These are phyloP conservation scores for Lissonota sp. DNA, from an alignment of 2,888 invertebrate species.

Conservation along the genomic window DNA sequence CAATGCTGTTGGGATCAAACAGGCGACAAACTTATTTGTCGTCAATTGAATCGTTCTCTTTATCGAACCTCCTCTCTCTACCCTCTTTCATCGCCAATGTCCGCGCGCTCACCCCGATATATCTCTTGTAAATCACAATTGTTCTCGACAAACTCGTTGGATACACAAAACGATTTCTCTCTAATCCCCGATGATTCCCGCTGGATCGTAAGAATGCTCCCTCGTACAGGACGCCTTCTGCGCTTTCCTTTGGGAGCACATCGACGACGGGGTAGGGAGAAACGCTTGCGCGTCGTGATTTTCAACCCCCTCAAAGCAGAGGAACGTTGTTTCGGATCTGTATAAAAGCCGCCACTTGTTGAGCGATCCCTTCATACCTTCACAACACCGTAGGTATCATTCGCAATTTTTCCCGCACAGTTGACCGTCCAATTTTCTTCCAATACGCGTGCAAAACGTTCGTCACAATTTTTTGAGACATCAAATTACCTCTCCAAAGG, in stretches of 20 bases:
- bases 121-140: conserved; percentile 63
- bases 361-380: conserved; percentile 80
- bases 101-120: background rate
- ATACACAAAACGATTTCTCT: conserved; percentile 4
- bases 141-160: conserved; percentile 8
- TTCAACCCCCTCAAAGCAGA: conserved; percentile 50
- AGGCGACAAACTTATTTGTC: conserved; percentile 56
- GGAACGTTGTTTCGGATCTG: conserved; percentile 68
- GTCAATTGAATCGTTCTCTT: conserved; percentile 57
- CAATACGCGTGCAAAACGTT: conserved; percentile 53
- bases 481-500: conserved; percentile 14
- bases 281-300: conserved; percentile 75
- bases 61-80: conserved; percentile 3
- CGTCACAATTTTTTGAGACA: background rate
- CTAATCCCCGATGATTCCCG: conserved; percentile 38
- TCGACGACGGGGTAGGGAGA: background rate
- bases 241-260: conserved; percentile 35
- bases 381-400: conserved; percentile 76
- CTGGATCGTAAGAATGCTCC: conserved; percentile 57
- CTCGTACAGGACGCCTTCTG: conserved; percentile 19
- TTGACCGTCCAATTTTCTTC: conserved; percentile 64
- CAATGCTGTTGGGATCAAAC: conserved; percentile 27
- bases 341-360: conserved; percentile 84
- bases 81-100: background rate
- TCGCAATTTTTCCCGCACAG: conserved; percentile 59